phyloP scores from a whole-genome alignment of 2,797 vertebrate genomes.

The Sebastiscus tertius region DNA sequence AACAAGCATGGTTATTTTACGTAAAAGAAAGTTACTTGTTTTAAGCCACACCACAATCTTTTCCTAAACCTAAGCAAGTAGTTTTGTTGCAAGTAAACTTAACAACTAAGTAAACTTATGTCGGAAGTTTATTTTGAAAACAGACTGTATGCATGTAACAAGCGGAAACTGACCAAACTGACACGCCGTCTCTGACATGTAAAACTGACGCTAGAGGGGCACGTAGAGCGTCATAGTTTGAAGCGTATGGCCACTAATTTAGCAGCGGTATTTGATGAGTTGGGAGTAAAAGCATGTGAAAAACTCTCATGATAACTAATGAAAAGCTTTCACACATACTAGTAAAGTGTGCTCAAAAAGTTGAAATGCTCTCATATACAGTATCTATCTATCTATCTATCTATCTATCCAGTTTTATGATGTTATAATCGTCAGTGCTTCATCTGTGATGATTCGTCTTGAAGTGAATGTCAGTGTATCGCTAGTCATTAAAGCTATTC shows the following conservation, averaged over 20 bases:
- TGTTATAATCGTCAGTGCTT: neutral
- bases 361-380: neutral
- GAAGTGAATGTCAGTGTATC: neutral
- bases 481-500: neutral
- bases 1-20: too few species aligned
- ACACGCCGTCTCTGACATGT: fast-evolving
- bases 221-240: neutral
- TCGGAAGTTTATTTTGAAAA: neutral
- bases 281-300: too few species aligned
- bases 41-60: neutral
- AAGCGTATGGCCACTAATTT: neutral
- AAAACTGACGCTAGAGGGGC: neutral
- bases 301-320: too few species aligned
- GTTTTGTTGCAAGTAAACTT: neutral
- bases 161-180: neutral
- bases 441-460: neutral
- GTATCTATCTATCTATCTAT: neutral
- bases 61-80: neutral
- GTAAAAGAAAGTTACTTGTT: neutral
- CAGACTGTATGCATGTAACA: neutral
- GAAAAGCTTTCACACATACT: too few species aligned
- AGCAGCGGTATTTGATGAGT: neutral
- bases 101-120: neutral
- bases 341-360: neutral
- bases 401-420: neutral